phyloP scores from a whole-genome alignment of 2,113 vertebrate genomes.

The Motacilla alba region DNA sequence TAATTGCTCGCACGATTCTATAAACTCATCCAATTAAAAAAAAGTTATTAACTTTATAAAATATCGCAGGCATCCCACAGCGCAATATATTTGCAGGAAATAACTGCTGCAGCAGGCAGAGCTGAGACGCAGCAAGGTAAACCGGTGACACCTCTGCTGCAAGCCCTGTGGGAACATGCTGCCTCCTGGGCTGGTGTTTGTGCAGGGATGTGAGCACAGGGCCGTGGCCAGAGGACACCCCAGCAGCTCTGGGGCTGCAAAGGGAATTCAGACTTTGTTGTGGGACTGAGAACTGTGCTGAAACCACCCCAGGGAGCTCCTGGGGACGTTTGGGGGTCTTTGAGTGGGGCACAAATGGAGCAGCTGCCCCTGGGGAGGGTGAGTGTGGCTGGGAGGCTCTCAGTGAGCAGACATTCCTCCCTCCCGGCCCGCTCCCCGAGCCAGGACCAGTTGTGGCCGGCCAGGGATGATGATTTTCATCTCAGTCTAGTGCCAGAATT shows the following conservation, averaged over 20 bases:
- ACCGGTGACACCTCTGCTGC: neutral
- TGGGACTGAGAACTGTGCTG: neutral
- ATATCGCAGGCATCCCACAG: constrained; percentile 75
- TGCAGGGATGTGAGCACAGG: accelerated
- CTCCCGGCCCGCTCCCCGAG: neutral
- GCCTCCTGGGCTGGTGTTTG: neutral
- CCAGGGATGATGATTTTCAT: neutral
- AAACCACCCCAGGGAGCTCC: accelerated
- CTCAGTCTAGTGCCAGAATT: neutral
- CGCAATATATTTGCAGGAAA: constrained; percentile 68
- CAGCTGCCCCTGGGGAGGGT: neutral
- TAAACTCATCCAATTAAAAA: constrained; percentile 82
- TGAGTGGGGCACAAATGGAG: neutral
- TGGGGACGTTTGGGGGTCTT: accelerated
- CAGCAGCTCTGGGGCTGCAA: neutral
- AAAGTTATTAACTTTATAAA: constrained; percentile 85
- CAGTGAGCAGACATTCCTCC: neutral
- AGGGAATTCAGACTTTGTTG: accelerated
- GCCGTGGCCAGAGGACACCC: accelerated
- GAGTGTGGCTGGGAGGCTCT: neutral
- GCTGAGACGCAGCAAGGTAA: constrained; percentile 52
- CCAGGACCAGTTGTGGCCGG: neutral
- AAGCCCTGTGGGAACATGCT: accelerated
- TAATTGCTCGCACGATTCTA: constrained; percentile 77
- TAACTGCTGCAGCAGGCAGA: constrained; percentile 61